These are phyloP conservation scores for Tribolium freemani DNA, from an alignment of 2,888 invertebrate species.

Conservation along the genomic window DNA sequence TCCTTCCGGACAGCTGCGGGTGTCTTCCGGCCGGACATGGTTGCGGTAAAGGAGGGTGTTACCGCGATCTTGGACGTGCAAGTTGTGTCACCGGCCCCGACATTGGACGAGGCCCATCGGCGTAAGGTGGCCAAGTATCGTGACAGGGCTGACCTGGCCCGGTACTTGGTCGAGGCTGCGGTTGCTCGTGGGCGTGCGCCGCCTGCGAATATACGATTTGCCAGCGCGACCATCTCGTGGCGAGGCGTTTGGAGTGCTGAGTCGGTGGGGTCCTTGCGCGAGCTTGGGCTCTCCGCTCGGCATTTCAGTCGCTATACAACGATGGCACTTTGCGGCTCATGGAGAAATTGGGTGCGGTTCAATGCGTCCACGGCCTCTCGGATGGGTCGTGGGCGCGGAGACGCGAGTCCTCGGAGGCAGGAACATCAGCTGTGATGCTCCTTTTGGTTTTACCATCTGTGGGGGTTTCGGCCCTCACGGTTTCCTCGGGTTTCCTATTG, in stretches of 20 bases:
- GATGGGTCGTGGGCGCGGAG: not conserved
- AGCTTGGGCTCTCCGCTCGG: not conserved
- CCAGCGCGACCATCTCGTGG: not conserved
- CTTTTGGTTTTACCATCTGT: not conserved
- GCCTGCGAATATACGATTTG: not conserved
- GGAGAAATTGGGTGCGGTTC: conserved; percentile 4
- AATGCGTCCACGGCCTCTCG: not conserved
- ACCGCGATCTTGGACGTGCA: not conserved
- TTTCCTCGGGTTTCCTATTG: conserved; percentile 1
- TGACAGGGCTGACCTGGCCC: not conserved
- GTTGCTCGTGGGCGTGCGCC: not conserved
- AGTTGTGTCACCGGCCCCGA: not conserved
- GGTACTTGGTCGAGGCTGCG: not conserved
- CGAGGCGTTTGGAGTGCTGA: conserved; percentile 2
- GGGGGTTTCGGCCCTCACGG: not conserved
- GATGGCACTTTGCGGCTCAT: not conserved
- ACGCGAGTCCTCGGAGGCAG: not conserved
- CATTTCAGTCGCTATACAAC: not conserved
- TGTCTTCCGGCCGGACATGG: not conserved
- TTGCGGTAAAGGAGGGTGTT: not conserved
- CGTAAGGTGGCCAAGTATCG: conserved; percentile 4
- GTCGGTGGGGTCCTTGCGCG: not conserved
- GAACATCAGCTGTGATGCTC: not conserved
- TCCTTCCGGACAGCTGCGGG: not conserved
- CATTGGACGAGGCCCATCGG: not conserved